phyloP scores from a whole-genome alignment of 2,113 vertebrate genomes.

The Oenanthe oenanthe region DNA sequence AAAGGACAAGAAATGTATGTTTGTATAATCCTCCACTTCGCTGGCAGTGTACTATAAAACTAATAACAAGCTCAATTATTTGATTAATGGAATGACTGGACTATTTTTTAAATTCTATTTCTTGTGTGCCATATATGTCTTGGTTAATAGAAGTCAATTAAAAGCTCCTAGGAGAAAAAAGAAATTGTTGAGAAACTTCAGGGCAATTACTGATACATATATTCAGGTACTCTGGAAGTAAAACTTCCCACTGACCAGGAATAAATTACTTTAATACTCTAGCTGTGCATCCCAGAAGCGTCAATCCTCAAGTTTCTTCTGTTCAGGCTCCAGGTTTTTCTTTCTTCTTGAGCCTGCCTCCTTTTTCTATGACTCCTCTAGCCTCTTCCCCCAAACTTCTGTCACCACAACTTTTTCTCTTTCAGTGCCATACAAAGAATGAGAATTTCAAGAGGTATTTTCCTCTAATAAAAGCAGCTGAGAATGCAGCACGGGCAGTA shows the following conservation, averaged over 20 bases:
- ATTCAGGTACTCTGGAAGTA: background rate
- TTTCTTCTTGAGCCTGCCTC: background rate
- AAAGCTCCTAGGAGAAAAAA: background rate
- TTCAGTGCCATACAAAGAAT: background rate
- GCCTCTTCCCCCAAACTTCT: background rate
- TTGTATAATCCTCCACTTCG: background rate
- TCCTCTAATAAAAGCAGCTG: background rate
- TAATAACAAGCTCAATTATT: background rate
- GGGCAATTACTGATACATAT: background rate
- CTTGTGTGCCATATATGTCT: background rate
- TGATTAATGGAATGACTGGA: background rate
- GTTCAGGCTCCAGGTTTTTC: background rate
- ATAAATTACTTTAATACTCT: background rate
- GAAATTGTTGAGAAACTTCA: background rate
- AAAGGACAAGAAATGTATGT: background rate
- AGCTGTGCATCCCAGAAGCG: background rate
- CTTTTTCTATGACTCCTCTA: background rate
- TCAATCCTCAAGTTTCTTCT: background rate
- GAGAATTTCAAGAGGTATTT: background rate
- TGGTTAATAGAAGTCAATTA: background rate
- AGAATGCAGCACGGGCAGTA: background rate
- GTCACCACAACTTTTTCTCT: background rate
- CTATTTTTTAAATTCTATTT: background rate
- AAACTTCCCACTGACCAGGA: background rate
- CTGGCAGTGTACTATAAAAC: background rate